Percentiles rank a stretch among this genome's conserved stretches.
Evolutionary conservation across 2,113 vertebrate species (phyloP).

Genomic region (Melanerpes formicivorus): DNA sequence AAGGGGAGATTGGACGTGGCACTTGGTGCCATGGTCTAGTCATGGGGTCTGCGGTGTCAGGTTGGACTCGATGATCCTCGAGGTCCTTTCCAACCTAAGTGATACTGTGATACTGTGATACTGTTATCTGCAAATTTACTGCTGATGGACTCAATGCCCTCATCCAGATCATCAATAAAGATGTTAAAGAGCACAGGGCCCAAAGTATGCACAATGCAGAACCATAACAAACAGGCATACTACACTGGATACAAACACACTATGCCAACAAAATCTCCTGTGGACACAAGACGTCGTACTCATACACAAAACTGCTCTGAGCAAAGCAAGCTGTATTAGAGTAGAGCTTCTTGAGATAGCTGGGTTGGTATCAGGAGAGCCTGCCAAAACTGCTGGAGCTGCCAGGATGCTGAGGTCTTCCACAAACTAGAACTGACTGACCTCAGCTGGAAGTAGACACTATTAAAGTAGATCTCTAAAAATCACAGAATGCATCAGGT

Average conservation of each 20-base stretch:
- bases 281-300: neutral
- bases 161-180: too few species aligned
- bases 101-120: too few species aligned
- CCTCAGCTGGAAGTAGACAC: neutral
- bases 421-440: neutral
- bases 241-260: neutral
- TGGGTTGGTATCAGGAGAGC: neutral
- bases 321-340: neutral
- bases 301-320: accelerated
- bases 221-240: neutral
- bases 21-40: too few species aligned
- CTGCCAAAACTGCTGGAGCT: neutral
- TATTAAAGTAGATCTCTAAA: neutral
- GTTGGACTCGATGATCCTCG: too few species aligned
- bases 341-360: neutral
- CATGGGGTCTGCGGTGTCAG: too few species aligned
- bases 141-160: too few species aligned
- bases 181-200: too few species aligned
- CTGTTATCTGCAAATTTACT: too few species aligned
- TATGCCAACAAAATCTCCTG: neutral
- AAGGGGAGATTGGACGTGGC: too few species aligned
- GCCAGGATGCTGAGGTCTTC: neutral
- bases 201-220: neutral
- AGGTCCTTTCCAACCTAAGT: too few species aligned
- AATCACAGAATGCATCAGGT: too few species aligned